A percentile compares a stretch with the other conserved stretches of the same genome.
Evolutionary conservation across 2,888 invertebrate genomes (phyloP).

Genomic region (Sesia apiformis): DNA sequence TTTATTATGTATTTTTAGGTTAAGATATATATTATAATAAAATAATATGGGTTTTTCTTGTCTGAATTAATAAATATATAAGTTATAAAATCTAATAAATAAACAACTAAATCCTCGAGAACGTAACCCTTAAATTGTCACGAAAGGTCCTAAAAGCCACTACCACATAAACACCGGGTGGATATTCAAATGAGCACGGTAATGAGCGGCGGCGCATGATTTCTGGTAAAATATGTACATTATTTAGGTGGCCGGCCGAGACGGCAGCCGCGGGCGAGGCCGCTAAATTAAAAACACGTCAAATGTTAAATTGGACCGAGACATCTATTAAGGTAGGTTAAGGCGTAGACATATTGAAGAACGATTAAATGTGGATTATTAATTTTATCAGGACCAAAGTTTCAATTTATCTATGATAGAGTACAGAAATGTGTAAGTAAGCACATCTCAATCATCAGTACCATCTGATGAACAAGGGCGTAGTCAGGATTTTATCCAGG

Average conservation of each 20-base stretch:
- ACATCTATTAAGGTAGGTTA: constrained; percentile 67
- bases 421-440: too few species aligned
- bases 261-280: constrained; percentile 66
- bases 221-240: constrained; percentile 50
- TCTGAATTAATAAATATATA: neutral
- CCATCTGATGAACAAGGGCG: too few species aligned
- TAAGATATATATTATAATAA: too few species aligned
- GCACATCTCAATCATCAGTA: too few species aligned
- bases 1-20: too few species aligned
- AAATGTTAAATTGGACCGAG: constrained; percentile 73
- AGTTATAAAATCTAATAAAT: neutral
- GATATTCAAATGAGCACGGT: constrained; percentile 17
- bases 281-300: constrained; percentile 75
- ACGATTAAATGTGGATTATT: too few species aligned
- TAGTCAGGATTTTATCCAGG: too few species aligned
- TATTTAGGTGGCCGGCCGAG: constrained; percentile 47
- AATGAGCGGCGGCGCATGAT: constrained; percentile 13
- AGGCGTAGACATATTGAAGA: constrained; percentile 27
- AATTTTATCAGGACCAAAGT: too few species aligned
- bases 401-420: too few species aligned
- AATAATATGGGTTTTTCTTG: too few species aligned
- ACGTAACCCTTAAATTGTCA: constrained; percentile 1
- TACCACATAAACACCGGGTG: constrained; percentile 22
- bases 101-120: neutral
- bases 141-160: constrained; percentile 10